Evolutionary conservation across 2,888 invertebrate species (phyloP), one percentile per base, ranked within the genome.

Genomic region (Eupeodes latifasciatus): DNA sequence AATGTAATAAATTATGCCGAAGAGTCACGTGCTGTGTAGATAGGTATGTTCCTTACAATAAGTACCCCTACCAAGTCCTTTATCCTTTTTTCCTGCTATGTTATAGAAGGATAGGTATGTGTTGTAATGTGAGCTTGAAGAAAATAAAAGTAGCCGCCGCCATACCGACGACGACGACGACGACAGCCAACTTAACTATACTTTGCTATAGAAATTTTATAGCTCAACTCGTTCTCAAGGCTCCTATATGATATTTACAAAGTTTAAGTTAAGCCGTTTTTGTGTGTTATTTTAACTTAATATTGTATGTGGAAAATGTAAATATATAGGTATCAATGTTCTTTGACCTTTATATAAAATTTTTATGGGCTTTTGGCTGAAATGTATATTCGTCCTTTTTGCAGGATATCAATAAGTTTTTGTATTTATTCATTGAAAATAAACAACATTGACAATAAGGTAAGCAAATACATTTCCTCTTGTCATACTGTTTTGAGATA

Each of bases 1-100:
- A 85, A 85, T 85, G 88, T 88, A 85, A 85, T 84, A 88, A 88
- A 88, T 88, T 84, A 85, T 76, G 59, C 59, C 84, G 40, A 79
- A 78, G 84, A 85, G 85, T 81, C 88, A 85, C 88, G 87, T 87
- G 87, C 87, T 83, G 79, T 27, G 40, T 40, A 9, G 40, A 9
- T 40, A 40, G 27, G 27, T 36, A 77, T 81, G 64, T 64, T 57
- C 47, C 67, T 81, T 76, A 64, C 71, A 36, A 49, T 66, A 71
- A 40, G 44, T 11, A 61, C 51, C 62, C 62, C 40, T 59, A 36
- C 14, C 57, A 57, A 40, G 40, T 34, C 34, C 14, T 55, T 61
- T 40, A 14, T 64, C 16, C 34, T 76, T 53, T 14, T 19, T n/a
- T 14, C 9, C 34, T 51, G 44, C 49, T 76, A n/a, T 64, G 2